Base-by-base conservation (phyloP, 30 jellyfish, hydroid and myxozoan genomes). In the Cassiopea xamachana region DNA sequence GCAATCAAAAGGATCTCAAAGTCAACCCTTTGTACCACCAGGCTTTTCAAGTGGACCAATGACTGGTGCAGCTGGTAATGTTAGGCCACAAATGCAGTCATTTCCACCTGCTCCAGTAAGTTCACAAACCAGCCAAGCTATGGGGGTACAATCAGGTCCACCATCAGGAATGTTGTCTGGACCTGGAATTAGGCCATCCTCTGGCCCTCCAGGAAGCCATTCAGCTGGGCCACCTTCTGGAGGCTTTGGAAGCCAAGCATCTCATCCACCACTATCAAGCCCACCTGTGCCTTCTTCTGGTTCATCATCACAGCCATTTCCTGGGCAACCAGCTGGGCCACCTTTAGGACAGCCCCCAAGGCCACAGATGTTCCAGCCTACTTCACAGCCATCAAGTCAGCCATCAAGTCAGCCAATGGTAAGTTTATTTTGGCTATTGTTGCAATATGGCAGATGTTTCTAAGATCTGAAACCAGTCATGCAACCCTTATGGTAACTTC, bases 181-280 rank as follows among this genome's bases (percentile, higher is more conserved):
- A 46, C 84, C 84, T 8, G 74, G 74, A 17, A 39, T 14, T 18
- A 5, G 87, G 13, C 84, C 84, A 48, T 47, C 87, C 48, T 19
- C 85, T 49, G 86, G 85, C 43, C 90, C 80, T 47, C 85, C 84
- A 39, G 9, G 80, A 44, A 75, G 83, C 12, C 90, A 46, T 10
- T 89, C 94, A 27, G 15, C 90, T 47, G 86, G 90, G 1, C 95
- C 85, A 44, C 90, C 90, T 48, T 12, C 80, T 58, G 89, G 82
- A 7, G 74, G 74, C 74, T 64, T 64, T 64, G 74, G 74, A 7
- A 17, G 74, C 74, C 74, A 64, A 13, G 43, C 74, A 64, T 5
- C 74, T 14, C 8, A 17, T 7, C 80, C 80, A 43, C 55, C 73
- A 59, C 48, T 49, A 15, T 48, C 83, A 8, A 76, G 81, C 6